Percentiles rank a stretch among this genome's conserved stretches.
Evolutionary conservation across 2,888 invertebrate species (phyloP).

Genomic region (Neoaliturus tenellus): DNA sequence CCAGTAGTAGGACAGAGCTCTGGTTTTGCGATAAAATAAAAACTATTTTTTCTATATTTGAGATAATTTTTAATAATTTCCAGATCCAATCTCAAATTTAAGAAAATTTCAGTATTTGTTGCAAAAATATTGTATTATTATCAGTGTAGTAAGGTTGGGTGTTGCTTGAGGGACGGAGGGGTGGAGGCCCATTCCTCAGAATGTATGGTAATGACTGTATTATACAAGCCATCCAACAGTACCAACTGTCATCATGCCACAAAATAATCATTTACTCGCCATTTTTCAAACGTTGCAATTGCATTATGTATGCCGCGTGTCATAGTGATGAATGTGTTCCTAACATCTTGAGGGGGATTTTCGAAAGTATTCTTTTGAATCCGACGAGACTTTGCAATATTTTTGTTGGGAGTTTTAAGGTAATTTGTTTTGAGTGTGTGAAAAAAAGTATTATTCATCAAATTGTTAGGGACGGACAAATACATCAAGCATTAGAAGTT

Average conservation of each 20-base stretch:
- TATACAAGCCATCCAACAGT: constrained; percentile 13
- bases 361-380: background rate
- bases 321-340: background rate
- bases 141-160: too few relatives aligned
- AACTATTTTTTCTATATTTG: too few relatives aligned
- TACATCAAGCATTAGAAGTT: too few relatives aligned
- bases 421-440: background rate
- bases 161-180: background rate
- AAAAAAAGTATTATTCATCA: too few relatives aligned
- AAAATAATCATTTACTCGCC: constrained; percentile 9
- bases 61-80: too few relatives aligned
- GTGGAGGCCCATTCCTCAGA: background rate
- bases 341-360: background rate
- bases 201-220: background rate
- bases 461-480: too few relatives aligned
- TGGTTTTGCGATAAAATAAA: too few relatives aligned
- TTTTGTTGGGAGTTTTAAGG: background rate
- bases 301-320: background rate
- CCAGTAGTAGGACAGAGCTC: too few relatives aligned
- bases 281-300: constrained; percentile 2
- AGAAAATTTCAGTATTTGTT: too few relatives aligned
- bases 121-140: too few relatives aligned
- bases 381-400: background rate
- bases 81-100: too few relatives aligned
- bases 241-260: constrained; percentile 13